phyloP scores from a whole-genome alignment of 1,140 invertebrate genomes.

The Diorhabda elongata region DNA sequence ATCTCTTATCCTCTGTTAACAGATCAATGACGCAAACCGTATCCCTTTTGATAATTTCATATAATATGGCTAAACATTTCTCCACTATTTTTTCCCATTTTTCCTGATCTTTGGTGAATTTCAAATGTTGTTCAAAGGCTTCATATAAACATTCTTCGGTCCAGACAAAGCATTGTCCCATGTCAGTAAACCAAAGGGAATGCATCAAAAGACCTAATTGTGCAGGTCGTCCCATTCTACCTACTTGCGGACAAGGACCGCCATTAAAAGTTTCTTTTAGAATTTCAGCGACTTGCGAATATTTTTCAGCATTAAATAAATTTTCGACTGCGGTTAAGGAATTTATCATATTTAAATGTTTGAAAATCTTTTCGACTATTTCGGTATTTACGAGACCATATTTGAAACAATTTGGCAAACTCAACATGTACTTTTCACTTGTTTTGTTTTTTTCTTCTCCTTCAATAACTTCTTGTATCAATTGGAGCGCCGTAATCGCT shows the following conservation, averaged over 20 bases:
- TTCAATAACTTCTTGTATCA: slow-evolving; percentile 47
- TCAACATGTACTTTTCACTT: slow-evolving; percentile 42
- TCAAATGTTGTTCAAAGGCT: slow-evolving; percentile 50
- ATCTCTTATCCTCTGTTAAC: slow-evolving; percentile 52
- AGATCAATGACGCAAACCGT: slow-evolving; percentile 53
- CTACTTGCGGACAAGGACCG: slow-evolving; percentile 42
- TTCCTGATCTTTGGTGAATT: slow-evolving; percentile 41
- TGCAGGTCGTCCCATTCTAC: slow-evolving; percentile 51
- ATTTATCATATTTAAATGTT: slow-evolving; percentile 53
- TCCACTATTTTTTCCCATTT: slow-evolving; percentile 62
- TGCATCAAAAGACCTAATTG: slow-evolving; percentile 64
- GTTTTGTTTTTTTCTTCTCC: slow-evolving; percentile 38
- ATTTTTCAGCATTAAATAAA: slow-evolving; percentile 59
- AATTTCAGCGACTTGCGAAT: slow-evolving; percentile 60
- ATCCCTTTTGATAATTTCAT: slow-evolving; percentile 60
- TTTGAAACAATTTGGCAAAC: slow-evolving; percentile 52
- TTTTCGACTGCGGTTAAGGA: slow-evolving; percentile 54
- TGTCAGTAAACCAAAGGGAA: slow-evolving; percentile 59
- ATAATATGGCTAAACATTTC: slow-evolving; percentile 63
- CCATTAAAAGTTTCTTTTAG: slow-evolving; percentile 53
- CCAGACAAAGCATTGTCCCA: slow-evolving; percentile 70
- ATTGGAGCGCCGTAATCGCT: slow-evolving; percentile 49
- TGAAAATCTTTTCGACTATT: slow-evolving; percentile 49
- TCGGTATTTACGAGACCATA: slow-evolving; percentile 49
- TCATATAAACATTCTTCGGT: slow-evolving; percentile 64